Conservation (phyloP, 2,888 invertebrate species). For the Catocala nupta region DNA sequence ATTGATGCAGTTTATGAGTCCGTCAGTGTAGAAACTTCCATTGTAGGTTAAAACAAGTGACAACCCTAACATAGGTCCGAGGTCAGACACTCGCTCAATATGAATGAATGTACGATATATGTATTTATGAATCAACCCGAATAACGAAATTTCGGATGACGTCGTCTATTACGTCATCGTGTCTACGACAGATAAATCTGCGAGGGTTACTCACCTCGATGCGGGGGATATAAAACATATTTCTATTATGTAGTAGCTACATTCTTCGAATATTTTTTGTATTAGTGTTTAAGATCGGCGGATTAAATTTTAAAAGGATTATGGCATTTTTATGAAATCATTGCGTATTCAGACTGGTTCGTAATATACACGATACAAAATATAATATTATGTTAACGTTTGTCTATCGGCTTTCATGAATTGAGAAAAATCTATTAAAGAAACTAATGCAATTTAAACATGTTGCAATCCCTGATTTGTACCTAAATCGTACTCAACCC, state of each 20-base stretch:
- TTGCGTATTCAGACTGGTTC: too few relatives aligned
- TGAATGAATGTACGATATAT: constrained; percentile 37
- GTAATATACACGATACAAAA: too few relatives aligned
- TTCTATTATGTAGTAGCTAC: constrained; percentile 22
- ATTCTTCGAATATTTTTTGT: constrained; percentile 32
- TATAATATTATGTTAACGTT: too few relatives aligned
- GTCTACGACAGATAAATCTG: constrained; percentile 35
- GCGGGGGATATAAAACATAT: constrained; percentile 37
- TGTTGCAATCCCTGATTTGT: too few relatives aligned
- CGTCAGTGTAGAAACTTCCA: too few relatives aligned
- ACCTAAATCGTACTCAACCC: too few relatives aligned
- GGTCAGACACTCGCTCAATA: constrained; percentile 52
- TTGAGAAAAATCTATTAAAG: too few relatives aligned
- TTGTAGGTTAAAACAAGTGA: constrained; percentile 4
- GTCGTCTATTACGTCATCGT: constrained; percentile 42
- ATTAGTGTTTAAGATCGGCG: constrained; percentile 17
- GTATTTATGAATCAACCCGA: constrained; percentile 60
- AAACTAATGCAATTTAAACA: too few relatives aligned
- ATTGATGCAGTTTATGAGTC: too few relatives aligned
- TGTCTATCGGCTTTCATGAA: too few relatives aligned
- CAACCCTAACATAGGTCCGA: constrained; percentile 55
- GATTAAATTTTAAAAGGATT: too few relatives aligned
- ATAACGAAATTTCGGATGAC: constrained; percentile 50
- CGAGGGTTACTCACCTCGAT: constrained; percentile 50
- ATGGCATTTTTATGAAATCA: too few relatives aligned